Percentiles rank a stretch among this genome's conserved stretches.
Conservation (phyloP, 1,140 invertebrate genomes). For the Melitaea cinxia region DNA sequence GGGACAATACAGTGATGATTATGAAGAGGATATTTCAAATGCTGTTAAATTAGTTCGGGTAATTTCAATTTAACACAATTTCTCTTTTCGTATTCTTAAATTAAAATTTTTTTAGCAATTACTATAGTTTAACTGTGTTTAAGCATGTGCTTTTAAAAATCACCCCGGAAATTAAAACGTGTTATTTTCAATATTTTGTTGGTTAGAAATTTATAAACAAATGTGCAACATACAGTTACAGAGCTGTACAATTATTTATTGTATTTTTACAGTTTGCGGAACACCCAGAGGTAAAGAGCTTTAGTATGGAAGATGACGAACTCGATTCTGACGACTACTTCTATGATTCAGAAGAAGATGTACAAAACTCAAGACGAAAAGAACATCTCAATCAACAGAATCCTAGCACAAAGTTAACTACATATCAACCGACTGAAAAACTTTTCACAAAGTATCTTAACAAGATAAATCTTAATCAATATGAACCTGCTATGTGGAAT, state of each 20-base stretch:
- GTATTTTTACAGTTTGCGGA: conserved; percentile 61
- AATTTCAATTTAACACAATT: conserved; percentile 38
- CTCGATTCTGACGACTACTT: conserved; percentile 71
- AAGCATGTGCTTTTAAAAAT: too few species aligned
- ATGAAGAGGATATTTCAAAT: conserved; percentile 62
- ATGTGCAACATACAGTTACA: not conserved
- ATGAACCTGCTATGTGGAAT: conserved; percentile 86
- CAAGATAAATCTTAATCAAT: conserved; percentile 93
- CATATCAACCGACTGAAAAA: conserved; percentile 91
- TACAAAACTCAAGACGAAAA: conserved; percentile 48
- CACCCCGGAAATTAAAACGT: too few species aligned
- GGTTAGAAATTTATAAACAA: too few species aligned
- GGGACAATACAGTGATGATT: conserved; percentile 71
- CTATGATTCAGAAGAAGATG: conserved; percentile 72
- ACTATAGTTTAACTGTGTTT: too few species aligned
- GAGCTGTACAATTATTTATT: not conserved
- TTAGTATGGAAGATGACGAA: conserved; percentile 65
- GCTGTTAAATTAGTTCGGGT: conserved; percentile 72
- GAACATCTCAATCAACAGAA: conserved; percentile 81
- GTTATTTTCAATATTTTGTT: too few species aligned
- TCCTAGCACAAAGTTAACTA: conserved; percentile 84
- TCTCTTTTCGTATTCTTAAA: too few species aligned
- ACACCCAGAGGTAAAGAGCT: conserved; percentile 44
- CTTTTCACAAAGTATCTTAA: conserved; percentile 89
- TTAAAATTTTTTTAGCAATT: too few species aligned